These are phyloP conservation scores for Marasmarcha lunaedactyla DNA, from an alignment of 2,888 invertebrate species.

Conservation along the genomic window DNA sequence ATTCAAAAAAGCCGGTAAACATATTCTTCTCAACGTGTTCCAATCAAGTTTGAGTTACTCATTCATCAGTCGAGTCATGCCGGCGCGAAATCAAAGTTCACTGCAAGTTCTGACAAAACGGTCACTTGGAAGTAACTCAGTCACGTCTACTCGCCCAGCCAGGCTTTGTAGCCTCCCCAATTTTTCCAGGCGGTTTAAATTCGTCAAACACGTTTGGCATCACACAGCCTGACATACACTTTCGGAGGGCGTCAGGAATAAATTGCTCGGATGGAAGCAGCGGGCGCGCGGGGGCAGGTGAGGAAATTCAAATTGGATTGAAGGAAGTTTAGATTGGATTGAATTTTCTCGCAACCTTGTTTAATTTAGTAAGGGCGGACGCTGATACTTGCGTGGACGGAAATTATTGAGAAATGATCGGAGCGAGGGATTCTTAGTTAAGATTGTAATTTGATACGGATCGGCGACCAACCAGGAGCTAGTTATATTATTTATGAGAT, in stretches of 20 bases:
- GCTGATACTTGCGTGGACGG: background rate
- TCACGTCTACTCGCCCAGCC: too few relatives aligned
- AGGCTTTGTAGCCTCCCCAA: background rate
- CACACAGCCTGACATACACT: conserved; percentile 1
- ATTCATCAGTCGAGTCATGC: too few relatives aligned
- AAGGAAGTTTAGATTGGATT: conserved; percentile 65
- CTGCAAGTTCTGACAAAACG: too few relatives aligned
- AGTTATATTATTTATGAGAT: too few relatives aligned
- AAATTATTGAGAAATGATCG: background rate
- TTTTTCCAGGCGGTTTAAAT: conserved; percentile 1
- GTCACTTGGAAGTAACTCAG: too few relatives aligned
- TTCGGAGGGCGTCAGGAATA: conserved; percentile 20
- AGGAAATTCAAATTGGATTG: conserved; percentile 65
- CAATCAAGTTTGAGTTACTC: too few relatives aligned
- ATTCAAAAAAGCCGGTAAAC: too few relatives aligned
- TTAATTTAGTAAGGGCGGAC: conserved; percentile 51
- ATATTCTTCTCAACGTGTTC: too few relatives aligned
- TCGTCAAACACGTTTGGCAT: background rate
- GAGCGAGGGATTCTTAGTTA: background rate
- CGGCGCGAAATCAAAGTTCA: too few relatives aligned
- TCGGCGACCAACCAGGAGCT: too few relatives aligned
- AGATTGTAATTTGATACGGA: background rate
- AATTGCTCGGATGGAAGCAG: conserved; percentile 27
- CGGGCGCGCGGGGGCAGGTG: conserved; percentile 20
- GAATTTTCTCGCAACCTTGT: conserved; percentile 63